Base-by-base conservation (phyloP, 2,113 vertebrate species). In the Mesoclemmys tuberculata region DNA sequence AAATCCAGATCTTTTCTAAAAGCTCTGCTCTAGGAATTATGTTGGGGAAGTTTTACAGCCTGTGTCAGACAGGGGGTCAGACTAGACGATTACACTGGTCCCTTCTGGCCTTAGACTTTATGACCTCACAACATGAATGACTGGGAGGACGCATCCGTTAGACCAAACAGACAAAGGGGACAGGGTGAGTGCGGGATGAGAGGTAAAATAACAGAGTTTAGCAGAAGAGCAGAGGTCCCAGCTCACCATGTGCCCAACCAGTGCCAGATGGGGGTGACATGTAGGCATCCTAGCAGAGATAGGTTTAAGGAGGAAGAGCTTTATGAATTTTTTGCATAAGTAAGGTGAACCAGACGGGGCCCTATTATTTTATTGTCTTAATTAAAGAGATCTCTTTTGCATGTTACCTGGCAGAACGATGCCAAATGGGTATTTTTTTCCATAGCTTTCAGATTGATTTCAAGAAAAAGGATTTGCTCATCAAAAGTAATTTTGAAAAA, bases 401-500 rank as follows among this genome's bases (percentile, higher is more conserved):
- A 56, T 82, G n/a, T 49, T 61, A 13, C 27, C 44, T 61, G 38
- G 55, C 29, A 48, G 5, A 31, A 90, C 14, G 88, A 5, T 44
- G 26, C 46, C 74, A 83, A 90, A 64, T 1, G 2, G 26, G 88
- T 22, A 9, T 8, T 1, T 6, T 82, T 89, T 81, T 82, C 68
- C 52, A 71, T 16, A 22, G 31, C 64, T 54, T 85, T 86, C 27
- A 11, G 10, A 21, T 1, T 89, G 44, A 55, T 94, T 90, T 94
- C 71, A 58, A 80, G 82, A 85, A 55, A 8, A 77, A 82, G 9
- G 22, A 68, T 82, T 94, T 90, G 55, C 77, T 95, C 87, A 86
- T 92, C 84, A 80, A 77, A 64, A 91, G 56, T 6, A 86, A 51
- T 51, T 91, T 74, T 86, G 38, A 54, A 92, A 93, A 93, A 82